phyloP scores from a whole-genome alignment of 2,797 vertebrate species.

The Macroramphosus scolopax region DNA sequence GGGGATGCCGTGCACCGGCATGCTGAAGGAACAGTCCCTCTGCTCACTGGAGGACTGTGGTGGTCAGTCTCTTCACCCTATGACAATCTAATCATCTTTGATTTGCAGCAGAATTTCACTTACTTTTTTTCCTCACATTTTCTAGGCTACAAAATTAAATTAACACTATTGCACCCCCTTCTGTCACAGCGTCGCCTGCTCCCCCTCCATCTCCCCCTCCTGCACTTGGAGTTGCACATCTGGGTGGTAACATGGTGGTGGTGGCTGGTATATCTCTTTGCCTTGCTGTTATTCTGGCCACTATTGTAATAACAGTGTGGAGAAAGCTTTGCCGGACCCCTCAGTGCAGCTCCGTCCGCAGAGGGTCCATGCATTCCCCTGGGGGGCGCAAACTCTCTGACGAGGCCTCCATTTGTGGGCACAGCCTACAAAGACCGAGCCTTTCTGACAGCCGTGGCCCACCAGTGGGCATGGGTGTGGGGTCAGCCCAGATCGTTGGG shows the following conservation, averaged over 20 bases:
- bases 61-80: conserved; percentile 68
- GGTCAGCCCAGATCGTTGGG: conserved; percentile 47
- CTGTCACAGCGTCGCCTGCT: conserved; percentile 37
- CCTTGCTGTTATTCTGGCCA: conserved; percentile 87
- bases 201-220: conserved; percentile 59
- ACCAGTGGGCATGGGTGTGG: conserved; percentile 46
- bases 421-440: conserved; percentile 84
- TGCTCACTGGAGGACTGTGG: conserved; percentile 92
- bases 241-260: conserved; percentile 86
- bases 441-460: conserved; percentile 77
- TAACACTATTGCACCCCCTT: conserved; percentile 12
- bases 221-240: conserved; percentile 22
- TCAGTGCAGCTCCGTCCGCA: conserved; percentile 81
- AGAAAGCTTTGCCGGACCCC: conserved; percentile 85
- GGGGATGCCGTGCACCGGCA: conserved; percentile 80
- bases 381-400: conserved; percentile 89
- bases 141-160: neutral
- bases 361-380: conserved; percentile 81
- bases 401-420: conserved; percentile 88
- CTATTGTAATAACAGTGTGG: conserved; percentile 90
- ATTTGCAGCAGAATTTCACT: neutral
- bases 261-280: conserved; percentile 90
- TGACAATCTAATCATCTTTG: no score
- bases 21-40: conserved; percentile 81
- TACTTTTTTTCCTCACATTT: neutral